These are phyloP conservation scores for Pollenia griseotomentosa DNA, from an alignment of 2,888 invertebrate genomes.

Conservation along the genomic window DNA sequence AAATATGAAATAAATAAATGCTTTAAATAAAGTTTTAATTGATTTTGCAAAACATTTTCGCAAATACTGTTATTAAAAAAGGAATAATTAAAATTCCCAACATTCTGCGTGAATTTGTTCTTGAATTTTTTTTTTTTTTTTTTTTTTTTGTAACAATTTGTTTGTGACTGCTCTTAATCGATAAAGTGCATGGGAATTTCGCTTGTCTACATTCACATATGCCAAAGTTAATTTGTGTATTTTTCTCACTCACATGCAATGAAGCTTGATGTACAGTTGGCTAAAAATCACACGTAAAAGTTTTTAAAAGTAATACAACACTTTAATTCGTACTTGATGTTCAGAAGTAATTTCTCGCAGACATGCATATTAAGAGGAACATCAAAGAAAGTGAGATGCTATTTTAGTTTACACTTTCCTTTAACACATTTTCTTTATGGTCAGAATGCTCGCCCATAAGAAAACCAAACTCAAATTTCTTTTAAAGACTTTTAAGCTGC, in stretches of 20 bases:
- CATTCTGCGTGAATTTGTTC: too few species aligned
- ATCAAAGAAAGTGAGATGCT: neutral
- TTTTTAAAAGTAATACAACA: constrained; percentile 48
- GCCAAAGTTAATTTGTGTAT: constrained; percentile 24
- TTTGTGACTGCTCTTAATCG: neutral
- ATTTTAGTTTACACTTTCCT: neutral
- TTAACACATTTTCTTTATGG: neutral
- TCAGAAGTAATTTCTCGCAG: neutral
- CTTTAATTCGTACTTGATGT: constrained; percentile 42
- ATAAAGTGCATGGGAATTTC: neutral
- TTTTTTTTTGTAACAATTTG: neutral
- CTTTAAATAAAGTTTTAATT: too few species aligned
- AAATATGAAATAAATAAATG: too few species aligned
- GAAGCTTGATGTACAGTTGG: constrained; percentile 29
- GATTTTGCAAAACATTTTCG: too few species aligned
- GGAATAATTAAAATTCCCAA: too few species aligned
- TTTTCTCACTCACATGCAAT: constrained; percentile 13
- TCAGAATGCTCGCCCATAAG: neutral
- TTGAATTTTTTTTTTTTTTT: neutral
- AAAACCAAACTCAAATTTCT: constrained; percentile 8
- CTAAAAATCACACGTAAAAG: constrained; percentile 18
- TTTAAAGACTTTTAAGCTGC: constrained; percentile 18
- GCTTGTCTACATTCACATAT: constrained; percentile 6
- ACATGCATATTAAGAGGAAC: constrained; percentile 5
- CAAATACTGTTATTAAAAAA: too few species aligned